Evolutionary conservation across 2,797 vertebrate species (phyloP).

Genomic region (Salmo trutta): DNA sequence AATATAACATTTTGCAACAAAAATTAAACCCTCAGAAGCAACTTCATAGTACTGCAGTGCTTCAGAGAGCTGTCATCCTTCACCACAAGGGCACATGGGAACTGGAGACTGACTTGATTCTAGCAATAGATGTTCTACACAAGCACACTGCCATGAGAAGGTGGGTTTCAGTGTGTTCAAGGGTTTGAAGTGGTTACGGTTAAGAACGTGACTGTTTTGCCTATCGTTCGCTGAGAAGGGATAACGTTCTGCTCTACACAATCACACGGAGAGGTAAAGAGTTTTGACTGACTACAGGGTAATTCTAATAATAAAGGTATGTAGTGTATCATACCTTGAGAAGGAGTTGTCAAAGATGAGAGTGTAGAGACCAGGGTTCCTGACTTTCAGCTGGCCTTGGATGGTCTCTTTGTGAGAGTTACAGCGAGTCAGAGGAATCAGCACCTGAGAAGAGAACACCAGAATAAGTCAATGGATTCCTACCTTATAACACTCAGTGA

Average conservation of each 20-base stretch:
- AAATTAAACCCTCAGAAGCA: neutral
- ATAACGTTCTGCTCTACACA: neutral
- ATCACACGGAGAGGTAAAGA: neutral
- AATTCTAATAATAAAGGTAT: neutral
- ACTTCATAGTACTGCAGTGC: neutral
- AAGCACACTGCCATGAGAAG: neutral
- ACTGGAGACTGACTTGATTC: neutral
- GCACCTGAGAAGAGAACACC: conserved; percentile 76
- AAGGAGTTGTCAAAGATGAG: conserved; percentile 97
- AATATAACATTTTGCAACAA: neutral
- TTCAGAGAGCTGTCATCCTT: conserved; percentile 1
- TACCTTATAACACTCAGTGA: neutral
- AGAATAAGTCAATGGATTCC: neutral
- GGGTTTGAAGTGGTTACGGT: neutral
- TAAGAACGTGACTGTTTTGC: neutral
- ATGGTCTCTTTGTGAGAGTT: conserved; percentile 91
- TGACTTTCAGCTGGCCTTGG: conserved; percentile 89
- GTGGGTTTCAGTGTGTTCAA: neutral
- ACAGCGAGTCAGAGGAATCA: conserved; percentile 93
- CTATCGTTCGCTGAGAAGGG: neutral
- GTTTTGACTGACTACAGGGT: neutral
- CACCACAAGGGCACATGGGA: neutral
- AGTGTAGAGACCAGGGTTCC: conserved; percentile 83
- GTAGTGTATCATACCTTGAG: conserved; percentile 79
- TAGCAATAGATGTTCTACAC: neutral